These are phyloP conservation scores for Gila robusta DNA, from an alignment of 2,797 vertebrate genomes.

Conservation along the genomic window DNA sequence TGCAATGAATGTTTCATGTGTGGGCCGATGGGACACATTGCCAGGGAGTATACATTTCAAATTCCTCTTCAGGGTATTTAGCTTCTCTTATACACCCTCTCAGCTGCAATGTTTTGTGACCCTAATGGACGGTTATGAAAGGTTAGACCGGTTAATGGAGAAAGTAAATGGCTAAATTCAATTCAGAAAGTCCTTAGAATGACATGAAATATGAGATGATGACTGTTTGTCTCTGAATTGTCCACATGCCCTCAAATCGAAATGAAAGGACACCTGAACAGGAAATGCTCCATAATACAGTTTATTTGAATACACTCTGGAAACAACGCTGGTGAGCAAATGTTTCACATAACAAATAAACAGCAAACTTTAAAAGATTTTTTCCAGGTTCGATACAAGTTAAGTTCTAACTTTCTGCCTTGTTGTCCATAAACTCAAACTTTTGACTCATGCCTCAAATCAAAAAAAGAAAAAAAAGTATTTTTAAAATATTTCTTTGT, in stretches of 20 bases:
- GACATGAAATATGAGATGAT: slow-evolving; percentile 25
- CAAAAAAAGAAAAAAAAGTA: too few relatives aligned
- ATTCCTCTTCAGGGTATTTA: slow-evolving; percentile 29
- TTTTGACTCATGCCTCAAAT: neutral
- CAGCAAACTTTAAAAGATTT: neutral
- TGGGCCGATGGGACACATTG: slow-evolving; percentile 17
- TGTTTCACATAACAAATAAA: neutral
- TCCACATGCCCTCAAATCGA: slow-evolving; percentile 30
- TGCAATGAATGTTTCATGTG: slow-evolving; percentile 24
- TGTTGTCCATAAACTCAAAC: neutral
- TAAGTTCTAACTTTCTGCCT: neutral
- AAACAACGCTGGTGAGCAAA: neutral
- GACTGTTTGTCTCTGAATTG: slow-evolving; percentile 22
- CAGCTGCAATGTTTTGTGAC: slow-evolving; percentile 20
- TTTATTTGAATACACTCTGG: neutral
- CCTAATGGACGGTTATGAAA: slow-evolving; percentile 3
- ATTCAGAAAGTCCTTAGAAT: neutral
- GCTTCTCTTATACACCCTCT: neutral
- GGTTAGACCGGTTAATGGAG: neutral
- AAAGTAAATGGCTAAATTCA: slow-evolving; percentile 18
- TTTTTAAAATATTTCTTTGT: too few relatives aligned
- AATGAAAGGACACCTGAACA: slow-evolving; percentile 10
- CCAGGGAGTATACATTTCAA: slow-evolving; percentile 29
- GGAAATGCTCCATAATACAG: slow-evolving; percentile 9
- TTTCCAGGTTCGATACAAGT: neutral